Base-by-base conservation (phyloP, 2,113 vertebrate species). In the Ceuthmochares aereus region DNA sequence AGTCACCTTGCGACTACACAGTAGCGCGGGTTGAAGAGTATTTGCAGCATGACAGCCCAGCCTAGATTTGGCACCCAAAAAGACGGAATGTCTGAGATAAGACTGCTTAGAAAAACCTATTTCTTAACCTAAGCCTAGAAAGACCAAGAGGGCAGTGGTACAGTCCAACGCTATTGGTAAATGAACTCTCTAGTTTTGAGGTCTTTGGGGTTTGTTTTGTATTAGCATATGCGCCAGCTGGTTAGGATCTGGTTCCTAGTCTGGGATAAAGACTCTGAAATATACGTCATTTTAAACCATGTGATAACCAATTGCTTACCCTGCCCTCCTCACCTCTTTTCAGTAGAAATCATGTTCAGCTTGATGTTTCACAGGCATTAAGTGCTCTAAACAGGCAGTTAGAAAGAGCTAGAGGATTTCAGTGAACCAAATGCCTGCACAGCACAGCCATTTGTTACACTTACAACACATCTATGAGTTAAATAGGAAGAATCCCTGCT, bases 351-450 rank as follows among this genome's bases (percentile, higher is more conserved):
- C 45, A 58, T 2, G 3, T 32, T 89, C 87, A 78, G 69, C 18
- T 69, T 25, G 67, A n/a, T 36, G 80, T 83, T 87, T 89, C 51
- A 30, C 10, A 90, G 49, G 67, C 63, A 66, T 89, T 97, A 98
- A 98, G 97, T 97, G 98, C 97, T 96, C 89, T 73, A 68, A 94
- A 78, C 22, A 51, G 70, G 69, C 85, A 72, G 66, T 79, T 40
- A 84, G 21, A 93, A 92, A 95, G 87, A 91, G 72, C 51, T 84
- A 55, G 67, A 95, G 67, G 83, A 90, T 3, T 70, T 51, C 80
- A 45, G 79, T 37, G 66, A 63, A 84, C 52, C 85, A 87, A 89
- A 85, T 9, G 8, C 63, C 84, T 93, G 81, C 80, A 55, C 86
- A 76, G 70, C 0, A 1, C 92, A 95, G 80, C 13, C 45, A 79